Evolutionary conservation across 2,888 invertebrate species (phyloP), one percentile per base, ranked within the genome.

Genomic region (Anorthoa munda): DNA sequence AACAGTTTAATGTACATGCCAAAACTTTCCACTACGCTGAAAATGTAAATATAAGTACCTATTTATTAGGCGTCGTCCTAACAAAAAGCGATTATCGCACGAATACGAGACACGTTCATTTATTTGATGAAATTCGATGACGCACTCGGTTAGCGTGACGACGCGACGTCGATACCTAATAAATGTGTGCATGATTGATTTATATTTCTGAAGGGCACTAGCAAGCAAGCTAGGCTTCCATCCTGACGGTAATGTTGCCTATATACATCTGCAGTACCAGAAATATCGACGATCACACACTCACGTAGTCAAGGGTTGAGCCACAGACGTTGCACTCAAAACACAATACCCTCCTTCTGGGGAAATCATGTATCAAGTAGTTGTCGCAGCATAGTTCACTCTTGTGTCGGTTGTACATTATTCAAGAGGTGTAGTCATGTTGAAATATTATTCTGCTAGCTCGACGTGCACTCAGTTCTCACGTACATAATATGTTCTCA

Each of bases 391-490:
- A 11, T 13, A 55, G 21, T 13, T 64, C 18, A 15, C 13, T 31
- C n/a, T 45, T 4, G 46, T 55, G 18, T 45, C 18, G 53, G 45
- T 26, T 50, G 26, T 67, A 67, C 48, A 26, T 55, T 77, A 39
- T 50, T 60, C 18, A 66, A 5, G 18, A 18, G 13, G n/a, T n/a
- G n/a, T 60, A 21, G 53, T 45, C 77, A 18, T 2, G 13, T 68
- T 77, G 45, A 61, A 50, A 61, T 61, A 68, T 67, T 50, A 68
- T 75, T 60, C n/a, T n/a, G n/a, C n/a, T n/a, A n/a, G n/a, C n/a
- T n/a, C n/a, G n/a, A n/a, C n/a, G n/a, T n/a, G n/a, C n/a, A n/a
- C n/a, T n/a, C 18, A 17, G 21, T 4, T 39, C 39, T 39, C 39
- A 39, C 39, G 39, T 39, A 39, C 39, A 39, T 39, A 39, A 39